phyloP scores from a whole-genome alignment of 1,140 invertebrate species.

The Paraescarpia echinospica region DNA sequence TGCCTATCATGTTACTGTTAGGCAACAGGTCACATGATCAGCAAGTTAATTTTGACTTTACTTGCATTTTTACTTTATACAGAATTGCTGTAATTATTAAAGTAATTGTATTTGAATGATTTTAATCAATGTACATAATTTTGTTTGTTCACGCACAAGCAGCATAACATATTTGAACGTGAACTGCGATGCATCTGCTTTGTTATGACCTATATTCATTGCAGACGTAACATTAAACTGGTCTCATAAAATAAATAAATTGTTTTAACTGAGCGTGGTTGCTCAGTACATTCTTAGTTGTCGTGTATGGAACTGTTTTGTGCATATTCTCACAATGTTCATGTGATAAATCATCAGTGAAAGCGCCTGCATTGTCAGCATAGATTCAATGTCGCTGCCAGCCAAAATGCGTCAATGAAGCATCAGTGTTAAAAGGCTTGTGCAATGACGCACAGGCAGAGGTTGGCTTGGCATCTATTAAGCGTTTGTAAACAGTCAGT shows the following conservation, averaged over 20 bases:
- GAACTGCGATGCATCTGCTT: too few relatives aligned
- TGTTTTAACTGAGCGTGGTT: neutral
- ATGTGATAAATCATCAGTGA: neutral
- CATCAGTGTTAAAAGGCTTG: neutral
- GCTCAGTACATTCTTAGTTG: neutral
- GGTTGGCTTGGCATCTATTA: neutral
- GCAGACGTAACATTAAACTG: neutral
- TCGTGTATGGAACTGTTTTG: neutral
- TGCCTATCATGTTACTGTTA: too few relatives aligned
- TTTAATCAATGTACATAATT: too few relatives aligned
- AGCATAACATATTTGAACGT: too few relatives aligned
- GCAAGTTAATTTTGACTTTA: too few relatives aligned
- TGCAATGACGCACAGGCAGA: neutral
- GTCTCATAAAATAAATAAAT: neutral
- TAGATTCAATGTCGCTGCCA: neutral
- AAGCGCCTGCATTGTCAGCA: neutral
- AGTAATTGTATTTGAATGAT: too few relatives aligned
- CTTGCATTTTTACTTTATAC: too few relatives aligned
- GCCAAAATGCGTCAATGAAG: neutral
- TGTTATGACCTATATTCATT: too few relatives aligned
- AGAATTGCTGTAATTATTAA: too few relatives aligned
- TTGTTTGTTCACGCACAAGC: too few relatives aligned
- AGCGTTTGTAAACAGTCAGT: neutral
- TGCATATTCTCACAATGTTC: neutral
- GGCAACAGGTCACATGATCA: too few relatives aligned